Conservation (phyloP, 64 coral and sea anemone species). For the Hydrozoanthus tunicans region DNA sequence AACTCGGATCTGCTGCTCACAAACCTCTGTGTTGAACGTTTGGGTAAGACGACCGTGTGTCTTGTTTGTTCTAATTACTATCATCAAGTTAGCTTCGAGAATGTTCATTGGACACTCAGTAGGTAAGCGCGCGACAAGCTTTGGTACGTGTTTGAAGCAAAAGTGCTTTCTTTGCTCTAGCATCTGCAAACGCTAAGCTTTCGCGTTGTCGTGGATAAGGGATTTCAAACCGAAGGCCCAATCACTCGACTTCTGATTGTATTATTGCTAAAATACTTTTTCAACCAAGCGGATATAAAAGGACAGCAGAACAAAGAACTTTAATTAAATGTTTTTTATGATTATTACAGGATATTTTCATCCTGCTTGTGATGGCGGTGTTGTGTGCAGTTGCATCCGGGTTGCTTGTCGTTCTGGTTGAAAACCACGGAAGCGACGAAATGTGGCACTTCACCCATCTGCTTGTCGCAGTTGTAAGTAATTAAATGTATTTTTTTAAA, state of each 20-base stretch:
- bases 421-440: not conserved
- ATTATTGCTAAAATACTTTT: not conserved
- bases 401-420: not conserved
- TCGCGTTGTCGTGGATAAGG: too few relatives aligned
- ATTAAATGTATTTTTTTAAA: not conserved
- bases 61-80: not conserved
- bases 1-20: not conserved
- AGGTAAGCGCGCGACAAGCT: too few relatives aligned
- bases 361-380: constrained; percentile 38
- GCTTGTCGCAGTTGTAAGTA: constrained; percentile 32
- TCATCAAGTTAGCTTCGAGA: not conserved
- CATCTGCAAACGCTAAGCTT: too few relatives aligned
- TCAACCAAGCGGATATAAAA: not conserved
- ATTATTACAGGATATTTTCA: not conserved
- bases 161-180: too few relatives aligned
- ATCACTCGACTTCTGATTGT: not conserved
- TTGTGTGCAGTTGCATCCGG: not conserved
- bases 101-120: not conserved
- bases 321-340: not conserved
- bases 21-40: not conserved
- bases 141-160: too few relatives aligned
- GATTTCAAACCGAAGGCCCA: too few relatives aligned
- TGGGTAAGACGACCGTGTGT: not conserved
- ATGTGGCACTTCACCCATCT: constrained; percentile 41
- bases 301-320: not conserved